Evolutionary conservation across 2,888 invertebrate species (phyloP).

Genomic region (Holacanthella duospinosa): DNA sequence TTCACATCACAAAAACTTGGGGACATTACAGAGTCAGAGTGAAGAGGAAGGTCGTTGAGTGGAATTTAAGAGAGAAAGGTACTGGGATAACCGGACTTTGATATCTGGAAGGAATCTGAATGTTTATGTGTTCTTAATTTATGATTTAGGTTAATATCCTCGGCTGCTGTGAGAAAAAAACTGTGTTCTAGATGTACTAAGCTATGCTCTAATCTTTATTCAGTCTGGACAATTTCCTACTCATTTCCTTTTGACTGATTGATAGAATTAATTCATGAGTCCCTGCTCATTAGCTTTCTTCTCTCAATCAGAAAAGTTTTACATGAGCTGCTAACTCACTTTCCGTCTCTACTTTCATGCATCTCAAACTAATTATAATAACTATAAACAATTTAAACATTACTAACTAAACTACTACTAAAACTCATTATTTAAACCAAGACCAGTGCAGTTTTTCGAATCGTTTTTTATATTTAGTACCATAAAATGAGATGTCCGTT

Average conservation of each 20-base stretch:
- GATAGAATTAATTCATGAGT: too few relatives aligned
- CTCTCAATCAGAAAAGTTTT: background rate
- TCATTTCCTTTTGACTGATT: too few relatives aligned
- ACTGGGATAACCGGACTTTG: too few relatives aligned
- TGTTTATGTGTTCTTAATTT: background rate
- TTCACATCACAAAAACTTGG: too few relatives aligned
- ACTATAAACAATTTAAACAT: background rate
- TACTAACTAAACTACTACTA: background rate
- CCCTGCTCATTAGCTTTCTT: too few relatives aligned
- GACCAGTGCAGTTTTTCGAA: background rate
- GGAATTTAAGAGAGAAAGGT: too few relatives aligned
- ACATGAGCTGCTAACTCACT: background rate
- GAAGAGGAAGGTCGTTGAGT: too few relatives aligned
- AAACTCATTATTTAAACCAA: background rate
- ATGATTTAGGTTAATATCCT: background rate
- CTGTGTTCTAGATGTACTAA: background rate
- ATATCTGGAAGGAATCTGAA: too few relatives aligned
- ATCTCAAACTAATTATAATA: background rate
- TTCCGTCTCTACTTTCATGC: background rate
- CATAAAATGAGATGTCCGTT: constrained; percentile 25
- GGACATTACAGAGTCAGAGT: too few relatives aligned
- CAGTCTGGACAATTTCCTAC: too few relatives aligned
- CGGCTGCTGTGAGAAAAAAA: background rate
- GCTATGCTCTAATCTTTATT: background rate
- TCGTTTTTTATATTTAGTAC: constrained; percentile 4